A percentile compares a stretch with the other conserved stretches of the same genome.
phyloP scores from a whole-genome alignment of 2,113 vertebrate species.

The Cryptomyrus ogoouensis region DNA sequence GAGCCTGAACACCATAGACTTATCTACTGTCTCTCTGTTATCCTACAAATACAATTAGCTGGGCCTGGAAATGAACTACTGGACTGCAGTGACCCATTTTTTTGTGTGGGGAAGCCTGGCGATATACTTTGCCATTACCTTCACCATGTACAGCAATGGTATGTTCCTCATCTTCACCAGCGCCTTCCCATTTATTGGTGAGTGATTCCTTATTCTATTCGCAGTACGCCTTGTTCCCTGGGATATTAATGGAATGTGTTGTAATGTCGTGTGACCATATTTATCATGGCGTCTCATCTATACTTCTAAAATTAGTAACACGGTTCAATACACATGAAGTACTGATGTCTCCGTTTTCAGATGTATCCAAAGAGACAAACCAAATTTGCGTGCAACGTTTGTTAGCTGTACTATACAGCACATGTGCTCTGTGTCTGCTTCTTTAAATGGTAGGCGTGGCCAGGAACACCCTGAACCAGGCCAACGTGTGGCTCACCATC shows the following conservation, averaged over 20 bases:
- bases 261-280: background rate
- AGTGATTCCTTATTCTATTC: conserved; percentile 36
- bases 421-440: conserved; percentile 22
- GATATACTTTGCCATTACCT: conserved; percentile 81
- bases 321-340: background rate
- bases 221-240: background rate
- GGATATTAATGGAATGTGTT: background rate
- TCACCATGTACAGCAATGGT: conserved; percentile 85
- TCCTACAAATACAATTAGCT: conserved; percentile 54
- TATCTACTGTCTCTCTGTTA: background rate
- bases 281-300: too few relatives aligned
- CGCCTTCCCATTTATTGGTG: conserved; percentile 82
- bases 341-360: background rate
- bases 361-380: background rate
- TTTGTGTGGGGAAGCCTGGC: conserved; percentile 86
- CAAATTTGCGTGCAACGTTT: background rate
- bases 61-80: conserved; percentile 81
- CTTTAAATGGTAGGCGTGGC: conserved; percentile 65
- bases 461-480: conserved; percentile 74
- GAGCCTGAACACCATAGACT: background rate
- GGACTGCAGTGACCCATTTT: conserved; percentile 85
- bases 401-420: background rate
- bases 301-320: background rate
- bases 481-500: conserved; percentile 76
- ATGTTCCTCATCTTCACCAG: conserved; percentile 68